Evolutionary conservation across 2,113 vertebrate genomes (phyloP), one percentile per base, ranked within the genome.

Genomic region (Anguilla rostrata): DNA sequence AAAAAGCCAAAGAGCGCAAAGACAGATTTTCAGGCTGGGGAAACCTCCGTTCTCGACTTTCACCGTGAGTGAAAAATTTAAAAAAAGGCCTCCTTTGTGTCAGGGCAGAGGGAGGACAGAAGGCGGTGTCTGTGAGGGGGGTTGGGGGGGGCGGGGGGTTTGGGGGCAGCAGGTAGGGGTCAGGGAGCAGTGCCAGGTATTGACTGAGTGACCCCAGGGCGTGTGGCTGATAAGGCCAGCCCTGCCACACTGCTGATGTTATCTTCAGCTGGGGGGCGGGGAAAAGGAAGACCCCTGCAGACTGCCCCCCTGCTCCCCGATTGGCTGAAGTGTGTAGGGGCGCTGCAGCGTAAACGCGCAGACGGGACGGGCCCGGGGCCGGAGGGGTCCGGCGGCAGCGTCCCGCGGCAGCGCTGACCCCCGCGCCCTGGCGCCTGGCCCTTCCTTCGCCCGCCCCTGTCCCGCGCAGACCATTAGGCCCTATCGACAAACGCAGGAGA

Each of bases 391-490:
- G 22, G 63, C 63, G 6, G 63, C 6, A 5, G 16, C 26, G 63
- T 11, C 26, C 53, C 82, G 4, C n/a, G 14, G 43, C 5, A 22
- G 20, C 90, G 92, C 92, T 93, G 92, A 93, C 89, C 93, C 91
- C 87, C 34, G 26, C 26, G 89, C 91, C 90, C 93, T 92, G 94
- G 94, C 92, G 92, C 92, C 93, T 89, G 3, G 87, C 90, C 90
- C 89, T 93, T 92, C 92, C 92, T 16, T 89, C 87, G 88, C 86
- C 90, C 91, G 43, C 46, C 41, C n/a, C 81, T n/a, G 40, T 6
- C 88, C 87, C 91, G 91, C 91, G 87, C 88, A 22, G 88, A 91
- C 92, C 94, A 94, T 95, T 94, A 95, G 91, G 90, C 71, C 91
- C 90, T 93, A 94, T 94, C 92, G 93, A 95, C 90, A 85, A 91